phyloP scores from a whole-genome alignment of 2,797 vertebrate genomes.

The Rhabdomys pumilio region DNA sequence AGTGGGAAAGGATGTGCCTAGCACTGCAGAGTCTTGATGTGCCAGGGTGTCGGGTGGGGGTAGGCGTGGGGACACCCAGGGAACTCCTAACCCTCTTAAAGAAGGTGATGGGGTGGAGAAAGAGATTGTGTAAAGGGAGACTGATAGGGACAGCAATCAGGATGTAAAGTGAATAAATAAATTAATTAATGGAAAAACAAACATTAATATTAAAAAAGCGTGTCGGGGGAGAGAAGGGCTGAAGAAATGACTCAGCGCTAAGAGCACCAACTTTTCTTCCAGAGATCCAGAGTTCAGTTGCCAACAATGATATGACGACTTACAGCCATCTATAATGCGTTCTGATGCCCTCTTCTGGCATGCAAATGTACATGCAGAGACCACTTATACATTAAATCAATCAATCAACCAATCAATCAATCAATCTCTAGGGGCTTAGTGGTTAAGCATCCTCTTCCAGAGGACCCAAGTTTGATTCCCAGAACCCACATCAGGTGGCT shows the following conservation, averaged over 20 bases:
- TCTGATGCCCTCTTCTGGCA: background rate
- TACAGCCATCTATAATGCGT: background rate
- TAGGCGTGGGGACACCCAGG: background rate
- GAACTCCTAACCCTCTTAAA: background rate
- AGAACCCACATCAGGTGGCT: background rate
- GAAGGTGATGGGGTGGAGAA: background rate
- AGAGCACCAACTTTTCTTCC: background rate
- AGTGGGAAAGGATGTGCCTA: too few species aligned
- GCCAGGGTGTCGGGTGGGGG: too few species aligned
- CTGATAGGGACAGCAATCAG: background rate
- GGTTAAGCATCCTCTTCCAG: background rate
- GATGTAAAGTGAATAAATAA: too few species aligned
- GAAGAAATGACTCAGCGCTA: background rate
- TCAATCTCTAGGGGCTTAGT: background rate
- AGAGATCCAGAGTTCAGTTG: background rate
- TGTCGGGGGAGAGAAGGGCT: background rate
- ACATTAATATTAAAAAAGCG: background rate
- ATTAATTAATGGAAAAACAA: background rate
- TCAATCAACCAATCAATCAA: too few species aligned
- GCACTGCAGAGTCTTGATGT: background rate
- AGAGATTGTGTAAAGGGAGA: background rate
- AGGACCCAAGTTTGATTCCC: background rate
- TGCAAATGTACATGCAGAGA: background rate
- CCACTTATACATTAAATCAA: background rate
- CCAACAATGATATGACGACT: background rate